phyloP scores from a whole-genome alignment of 1,140 invertebrate genomes.

The Probaryconus sp. region DNA sequence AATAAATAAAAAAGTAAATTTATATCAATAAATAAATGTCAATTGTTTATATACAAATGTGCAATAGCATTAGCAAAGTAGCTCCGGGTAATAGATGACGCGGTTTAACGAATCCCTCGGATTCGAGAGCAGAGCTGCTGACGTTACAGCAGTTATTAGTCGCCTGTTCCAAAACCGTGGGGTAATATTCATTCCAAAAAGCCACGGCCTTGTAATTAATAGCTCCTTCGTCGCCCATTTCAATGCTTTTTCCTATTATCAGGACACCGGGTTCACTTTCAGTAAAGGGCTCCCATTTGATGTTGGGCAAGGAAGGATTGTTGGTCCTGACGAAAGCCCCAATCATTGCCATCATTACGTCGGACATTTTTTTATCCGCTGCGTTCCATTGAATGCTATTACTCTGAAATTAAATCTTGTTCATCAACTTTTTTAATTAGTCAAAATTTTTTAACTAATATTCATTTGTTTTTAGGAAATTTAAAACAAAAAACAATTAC shows the following conservation, averaged over 20 bases:
- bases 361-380: constrained; percentile 86
- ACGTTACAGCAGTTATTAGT: constrained; percentile 83
- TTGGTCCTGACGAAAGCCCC: constrained; percentile 85
- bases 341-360: constrained; percentile 87
- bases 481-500: too few species aligned
- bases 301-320: constrained; percentile 82
- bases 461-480: too few species aligned
- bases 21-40: too few species aligned
- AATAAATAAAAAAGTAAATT: too few species aligned
- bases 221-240: constrained; percentile 82
- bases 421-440: too few species aligned
- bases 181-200: constrained; percentile 91
- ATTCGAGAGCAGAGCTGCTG: constrained; percentile 59
- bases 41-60: constrained; percentile 46
- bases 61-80: constrained; percentile 41
- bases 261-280: constrained; percentile 82
- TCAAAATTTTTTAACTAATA: too few species aligned
- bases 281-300: constrained; percentile 86
- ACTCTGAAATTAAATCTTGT: constrained; percentile 18
- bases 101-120: background rate
- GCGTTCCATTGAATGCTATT: constrained; percentile 82
- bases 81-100: constrained; percentile 39
- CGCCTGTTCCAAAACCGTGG: constrained; percentile 83
- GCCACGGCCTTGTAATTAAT: constrained; percentile 86
- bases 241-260: constrained; percentile 85